Conservation (phyloP, 2,113 vertebrate genomes). For the Aegotheles bennettii region DNA sequence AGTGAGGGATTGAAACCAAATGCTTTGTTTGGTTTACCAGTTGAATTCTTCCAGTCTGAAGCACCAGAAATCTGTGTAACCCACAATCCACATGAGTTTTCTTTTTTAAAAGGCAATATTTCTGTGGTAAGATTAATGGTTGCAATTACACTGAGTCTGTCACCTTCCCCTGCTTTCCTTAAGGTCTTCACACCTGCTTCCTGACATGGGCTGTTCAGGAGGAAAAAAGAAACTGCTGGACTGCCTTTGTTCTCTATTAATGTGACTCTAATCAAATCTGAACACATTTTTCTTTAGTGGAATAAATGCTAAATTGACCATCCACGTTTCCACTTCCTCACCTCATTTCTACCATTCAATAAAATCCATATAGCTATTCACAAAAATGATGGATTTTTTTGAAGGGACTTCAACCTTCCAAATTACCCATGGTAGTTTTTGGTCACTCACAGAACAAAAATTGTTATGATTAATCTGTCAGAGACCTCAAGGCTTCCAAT, state of each 20-base stretch:
- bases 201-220: not conserved
- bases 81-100: not conserved
- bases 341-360: not conserved
- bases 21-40: not conserved
- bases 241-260: not conserved
- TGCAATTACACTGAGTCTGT: not conserved
- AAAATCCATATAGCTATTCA: not conserved
- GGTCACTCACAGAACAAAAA: not conserved
- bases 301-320: slow-evolving; percentile 1
- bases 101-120: not conserved
- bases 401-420: not conserved
- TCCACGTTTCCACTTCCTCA: not conserved
- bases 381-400: not conserved
- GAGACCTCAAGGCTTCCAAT: not conserved
- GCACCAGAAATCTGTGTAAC: not conserved
- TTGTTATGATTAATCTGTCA: not conserved
- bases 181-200: not conserved
- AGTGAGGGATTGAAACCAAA: not conserved
- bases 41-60: not conserved
- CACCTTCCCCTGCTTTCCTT: not conserved
- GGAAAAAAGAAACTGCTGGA: not conserved
- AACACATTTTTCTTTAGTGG: not conserved
- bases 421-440: not conserved
- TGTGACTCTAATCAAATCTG: not conserved
- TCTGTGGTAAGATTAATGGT: not conserved